phyloP scores from a whole-genome alignment of 2,888 invertebrate genomes.

The Amblyteles armatorius region DNA sequence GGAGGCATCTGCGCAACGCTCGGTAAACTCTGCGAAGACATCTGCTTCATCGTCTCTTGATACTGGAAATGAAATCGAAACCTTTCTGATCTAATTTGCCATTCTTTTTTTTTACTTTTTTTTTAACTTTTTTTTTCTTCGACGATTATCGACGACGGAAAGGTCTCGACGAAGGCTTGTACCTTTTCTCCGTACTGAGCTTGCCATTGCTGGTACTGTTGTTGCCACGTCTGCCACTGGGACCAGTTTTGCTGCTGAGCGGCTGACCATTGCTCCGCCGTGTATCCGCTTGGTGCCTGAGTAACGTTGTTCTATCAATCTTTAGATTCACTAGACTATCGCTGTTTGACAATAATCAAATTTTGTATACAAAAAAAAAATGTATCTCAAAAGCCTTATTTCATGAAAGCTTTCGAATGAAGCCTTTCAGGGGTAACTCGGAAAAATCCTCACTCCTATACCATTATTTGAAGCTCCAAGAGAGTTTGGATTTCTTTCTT shows the following conservation, averaged over 20 bases:
- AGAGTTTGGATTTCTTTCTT: neutral
- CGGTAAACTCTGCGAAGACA: conserved; percentile 76
- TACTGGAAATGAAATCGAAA: conserved; percentile 83
- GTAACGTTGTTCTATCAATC: conserved; percentile 61
- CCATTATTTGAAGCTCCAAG: neutral
- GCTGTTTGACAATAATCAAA: neutral
- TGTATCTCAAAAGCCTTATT: neutral
- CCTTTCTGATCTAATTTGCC: conserved; percentile 48
- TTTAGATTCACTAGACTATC: conserved; percentile 15
- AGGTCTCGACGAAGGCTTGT: conserved; percentile 65
- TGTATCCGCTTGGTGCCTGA: conserved; percentile 85
- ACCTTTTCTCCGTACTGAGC: conserved; percentile 91
- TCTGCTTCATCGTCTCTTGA: conserved; percentile 85
- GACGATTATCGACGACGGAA: neutral
- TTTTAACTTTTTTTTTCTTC: conserved; percentile 12
- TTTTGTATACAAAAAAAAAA: neutral
- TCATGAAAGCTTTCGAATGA: no score
- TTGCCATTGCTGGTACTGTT: conserved; percentile 92
- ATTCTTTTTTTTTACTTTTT: conserved; percentile 14
- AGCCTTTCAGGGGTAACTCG: neutral
- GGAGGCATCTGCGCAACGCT: conserved; percentile 74
- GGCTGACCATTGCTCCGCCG: conserved; percentile 89
- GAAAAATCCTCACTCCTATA: neutral
- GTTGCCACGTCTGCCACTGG: conserved; percentile 92
- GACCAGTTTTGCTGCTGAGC: conserved; percentile 91